Base-by-base conservation (phyloP, 2,113 vertebrate genomes). In the Cisticola juncidis region DNA sequence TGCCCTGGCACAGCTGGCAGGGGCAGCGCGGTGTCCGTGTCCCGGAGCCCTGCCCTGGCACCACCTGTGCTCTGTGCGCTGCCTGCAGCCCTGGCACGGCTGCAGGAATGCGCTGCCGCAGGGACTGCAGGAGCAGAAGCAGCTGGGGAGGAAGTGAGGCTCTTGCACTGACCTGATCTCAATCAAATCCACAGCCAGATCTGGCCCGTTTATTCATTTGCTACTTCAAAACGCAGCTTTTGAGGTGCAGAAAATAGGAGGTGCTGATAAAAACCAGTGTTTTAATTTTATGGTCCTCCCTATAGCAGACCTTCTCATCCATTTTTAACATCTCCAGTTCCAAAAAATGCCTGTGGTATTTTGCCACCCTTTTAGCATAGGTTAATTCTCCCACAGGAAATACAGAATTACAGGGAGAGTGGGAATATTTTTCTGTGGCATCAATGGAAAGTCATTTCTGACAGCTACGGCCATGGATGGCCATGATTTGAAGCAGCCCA, bases 401-500 rank as follows among this genome's bases (percentile, higher is more conserved):
- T 2, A 15, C 24, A 61, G 58, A 45, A n/a, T 48, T 57, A 62
- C 57, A 78, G 16, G 25, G 28, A 26, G 35, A 3, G 29, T 33
- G 65, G 38, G 35, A 66, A 36, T 84, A 48, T 28, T 81, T 72
- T n/a, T 25, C 36, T 36, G 65, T 81, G 56, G 17, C 56, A 62
- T n/a, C 47, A 36, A 1, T 38, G 33, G 38, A 26, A 77, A 62
- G 56, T 24, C 0, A 3, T 78, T 81, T 53, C 50, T 74, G 77
- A 18, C 36, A 53, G 22, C 60, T 29, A 0, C 0, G 0, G 40
- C 29, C 0, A 1, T 40, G 72, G 60, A 44, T 28, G 42, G 54
- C 47, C 19, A 20, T 11, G 69, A 9, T 10, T 48, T 44, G 57
- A 79, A 57, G 11, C 26, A 60, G n/a, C 23, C 40, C 2, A 15